Conservation (phyloP, 92 coral and sea anemone species). For the Umimayanthus kanabou region DNA sequence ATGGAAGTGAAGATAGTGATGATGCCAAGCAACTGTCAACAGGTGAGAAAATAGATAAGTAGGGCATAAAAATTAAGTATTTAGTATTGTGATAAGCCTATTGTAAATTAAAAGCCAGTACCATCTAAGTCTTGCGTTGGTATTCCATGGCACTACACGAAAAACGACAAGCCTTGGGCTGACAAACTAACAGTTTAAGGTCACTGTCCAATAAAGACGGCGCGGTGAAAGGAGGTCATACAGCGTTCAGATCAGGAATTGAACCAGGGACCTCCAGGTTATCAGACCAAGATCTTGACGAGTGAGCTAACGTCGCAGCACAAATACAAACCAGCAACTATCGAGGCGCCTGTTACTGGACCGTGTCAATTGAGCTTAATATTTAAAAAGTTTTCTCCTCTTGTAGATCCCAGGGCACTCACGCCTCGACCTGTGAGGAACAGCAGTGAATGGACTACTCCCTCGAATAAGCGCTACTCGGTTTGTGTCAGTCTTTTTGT, state of each 20-base stretch:
- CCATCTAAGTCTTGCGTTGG: neutral
- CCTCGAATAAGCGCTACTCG: slow-evolving; percentile 57
- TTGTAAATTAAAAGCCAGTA: neutral
- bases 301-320: too few species aligned
- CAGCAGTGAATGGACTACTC: slow-evolving; percentile 68
- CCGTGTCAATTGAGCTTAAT: neutral
- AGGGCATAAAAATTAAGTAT: neutral
- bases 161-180: neutral
- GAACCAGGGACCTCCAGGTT: too few species aligned
- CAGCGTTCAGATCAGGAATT: too few species aligned
- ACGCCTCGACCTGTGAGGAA: slow-evolving; percentile 47
- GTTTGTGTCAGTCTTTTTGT: slow-evolving; percentile 75
- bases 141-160: neutral
- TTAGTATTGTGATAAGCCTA: neutral
- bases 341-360: neutral
- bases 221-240: too few species aligned
- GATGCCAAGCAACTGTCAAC: neutral
- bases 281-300: too few species aligned
- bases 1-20: neutral
- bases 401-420: slow-evolving; percentile 36
- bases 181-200: neutral
- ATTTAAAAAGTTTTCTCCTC: neutral
- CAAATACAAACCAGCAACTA: too few species aligned
- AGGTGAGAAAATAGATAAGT: neutral
- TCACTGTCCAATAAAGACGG: too few species aligned